Base-by-base conservation (phyloP, 2,797 vertebrate genomes). In the Gadopsis bispinosus region DNA sequence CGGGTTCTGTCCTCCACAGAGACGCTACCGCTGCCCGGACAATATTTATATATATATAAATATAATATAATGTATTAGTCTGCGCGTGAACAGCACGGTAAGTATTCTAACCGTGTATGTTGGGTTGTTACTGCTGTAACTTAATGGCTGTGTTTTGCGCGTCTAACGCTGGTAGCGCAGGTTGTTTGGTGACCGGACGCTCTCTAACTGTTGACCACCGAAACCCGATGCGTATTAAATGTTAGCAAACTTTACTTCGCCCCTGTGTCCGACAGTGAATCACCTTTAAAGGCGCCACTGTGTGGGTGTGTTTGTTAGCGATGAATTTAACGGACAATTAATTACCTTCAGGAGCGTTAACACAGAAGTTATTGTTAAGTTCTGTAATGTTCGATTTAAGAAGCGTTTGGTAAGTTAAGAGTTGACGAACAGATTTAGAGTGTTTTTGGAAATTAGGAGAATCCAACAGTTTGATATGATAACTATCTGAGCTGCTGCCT, bases 81-180 rank as follows among this genome's bases (percentile, higher is more conserved):
- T 55, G n/a, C 54, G 0, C 22, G 33, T 73, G 55, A 37, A 37
- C 48, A 37, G 45, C 68, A 31, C 35, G 77, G 91, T 91, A 39
- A 87, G 91, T 89, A 17, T 39, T 67, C 53, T 37, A 29, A 37
- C 9, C 4, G 5, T 7, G 13, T 47, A 1, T 41, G 41, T 12
- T 4, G 5, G 10, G 17, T 19, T 26, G 14, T 66, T 47, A 10
- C 29, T 20, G 7, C 22, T 22, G 10, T 29, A 12, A 43, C 3
- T 35, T 20, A 4, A 26, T 2, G 26, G 26, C 26, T 55, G 45
- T n/a, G 29, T 37, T 61, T n/a, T 54, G 4, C 8, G 5, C 59
- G 29, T 17, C 17, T 54, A 19, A 51, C 20, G 31, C 35, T 35
- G 20, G n/a, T 33, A 47, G 20, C 9, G 4, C 53, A 11, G 47